These are phyloP conservation scores for Acrocephalus kingi DNA, from an alignment of 2,113 vertebrate species.

Conservation along the genomic window DNA sequence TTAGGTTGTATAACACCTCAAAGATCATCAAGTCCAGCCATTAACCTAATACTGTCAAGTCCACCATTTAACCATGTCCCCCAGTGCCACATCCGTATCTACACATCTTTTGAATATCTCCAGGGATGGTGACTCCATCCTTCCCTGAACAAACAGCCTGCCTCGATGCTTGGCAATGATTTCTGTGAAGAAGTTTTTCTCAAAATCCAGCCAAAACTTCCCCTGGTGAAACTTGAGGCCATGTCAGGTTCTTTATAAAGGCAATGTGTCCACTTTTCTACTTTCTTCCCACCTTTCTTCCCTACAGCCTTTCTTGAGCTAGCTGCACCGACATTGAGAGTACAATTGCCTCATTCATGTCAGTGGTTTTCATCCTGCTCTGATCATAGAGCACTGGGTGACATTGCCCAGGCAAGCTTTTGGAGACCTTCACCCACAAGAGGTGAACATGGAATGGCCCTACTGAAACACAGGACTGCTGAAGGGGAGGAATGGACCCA, in stretches of 20 bases:
- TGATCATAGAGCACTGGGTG: neutral
- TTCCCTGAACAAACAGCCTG: neutral
- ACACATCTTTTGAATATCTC: neutral
- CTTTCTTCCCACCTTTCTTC: neutral
- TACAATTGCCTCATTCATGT: neutral
- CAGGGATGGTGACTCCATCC: neutral
- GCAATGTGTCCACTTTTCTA: neutral
- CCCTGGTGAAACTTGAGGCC: neutral
- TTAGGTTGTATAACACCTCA: neutral
- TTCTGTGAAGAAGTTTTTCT: neutral
- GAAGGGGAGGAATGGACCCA: neutral
- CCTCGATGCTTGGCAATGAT: neutral
- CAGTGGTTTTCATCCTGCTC: neutral
- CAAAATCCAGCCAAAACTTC: neutral
- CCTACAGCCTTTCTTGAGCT: neutral
- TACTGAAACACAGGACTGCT: neutral
- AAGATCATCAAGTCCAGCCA: neutral
- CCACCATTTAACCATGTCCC: neutral
- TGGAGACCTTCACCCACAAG: accelerated
- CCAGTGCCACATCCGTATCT: neutral
- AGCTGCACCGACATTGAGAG: accelerated
- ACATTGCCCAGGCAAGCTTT: neutral
- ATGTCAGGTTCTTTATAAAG: neutral
- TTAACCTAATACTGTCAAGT: neutral
- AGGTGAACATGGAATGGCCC: neutral